Conservation (phyloP, 2,888 invertebrate species). For the Papilio gigon region DNA sequence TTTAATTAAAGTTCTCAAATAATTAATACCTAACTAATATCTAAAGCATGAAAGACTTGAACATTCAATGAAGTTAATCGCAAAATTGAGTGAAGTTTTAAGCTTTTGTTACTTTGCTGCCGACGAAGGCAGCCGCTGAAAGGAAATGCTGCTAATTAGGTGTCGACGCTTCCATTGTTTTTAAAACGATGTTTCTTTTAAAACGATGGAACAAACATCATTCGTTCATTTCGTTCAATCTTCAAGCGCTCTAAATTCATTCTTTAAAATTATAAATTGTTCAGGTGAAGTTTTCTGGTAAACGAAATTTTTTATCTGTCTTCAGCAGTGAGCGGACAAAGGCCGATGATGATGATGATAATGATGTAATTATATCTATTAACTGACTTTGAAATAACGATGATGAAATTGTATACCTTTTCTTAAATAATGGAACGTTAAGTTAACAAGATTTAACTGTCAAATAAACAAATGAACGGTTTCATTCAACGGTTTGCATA, state of each 20-base stretch:
- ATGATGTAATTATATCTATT: neutral
- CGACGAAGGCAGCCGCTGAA: slow-evolving; percentile 12
- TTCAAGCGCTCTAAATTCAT: neutral
- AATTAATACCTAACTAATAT: slow-evolving; percentile 8
- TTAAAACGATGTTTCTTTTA: slow-evolving; percentile 22
- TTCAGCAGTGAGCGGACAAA: no score
- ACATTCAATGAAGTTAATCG: slow-evolving; percentile 19
- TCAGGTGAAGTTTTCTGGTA: neutral
- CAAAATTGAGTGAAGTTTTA: slow-evolving; percentile 25
- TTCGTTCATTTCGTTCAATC: neutral
- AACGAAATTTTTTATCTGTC: neutral
- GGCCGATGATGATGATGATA: no score
- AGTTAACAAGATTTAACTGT: neutral
- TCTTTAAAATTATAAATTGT: neutral
- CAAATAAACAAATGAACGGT: slow-evolving; percentile 4
- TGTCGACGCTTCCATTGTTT: slow-evolving; percentile 20
- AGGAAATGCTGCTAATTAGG: slow-evolving; percentile 25
- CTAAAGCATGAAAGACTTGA: slow-evolving; percentile 17
- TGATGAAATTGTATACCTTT: neutral
- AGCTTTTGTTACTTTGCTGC: slow-evolving; percentile 20
- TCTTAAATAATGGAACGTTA: neutral
- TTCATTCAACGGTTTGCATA: neutral
- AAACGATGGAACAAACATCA: slow-evolving; percentile 17
- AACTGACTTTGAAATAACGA: neutral
- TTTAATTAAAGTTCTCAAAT: slow-evolving; percentile 4